Evolutionary conservation across 2,113 vertebrate genomes (phyloP).

Genomic region (Lophius piscatorius): DNA sequence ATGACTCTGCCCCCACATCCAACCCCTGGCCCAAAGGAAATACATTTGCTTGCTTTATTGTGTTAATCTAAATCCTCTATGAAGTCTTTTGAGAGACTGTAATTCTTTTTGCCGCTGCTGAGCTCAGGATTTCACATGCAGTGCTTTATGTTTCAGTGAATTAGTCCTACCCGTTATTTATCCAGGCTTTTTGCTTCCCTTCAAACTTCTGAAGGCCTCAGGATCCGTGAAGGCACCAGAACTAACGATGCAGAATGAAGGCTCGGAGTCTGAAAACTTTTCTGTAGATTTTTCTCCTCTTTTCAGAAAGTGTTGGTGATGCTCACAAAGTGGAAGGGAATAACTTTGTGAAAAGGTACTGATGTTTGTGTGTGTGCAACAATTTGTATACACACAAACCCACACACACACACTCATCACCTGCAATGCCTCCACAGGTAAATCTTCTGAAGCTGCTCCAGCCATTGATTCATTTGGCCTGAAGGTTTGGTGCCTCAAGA

Average conservation of each 20-base stretch:
- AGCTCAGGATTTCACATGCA: constrained; percentile 6
- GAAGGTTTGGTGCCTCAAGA: constrained; percentile 40
- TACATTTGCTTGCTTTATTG: constrained; percentile 40
- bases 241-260: constrained; percentile 29
- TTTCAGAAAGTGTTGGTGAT: constrained; percentile 23
- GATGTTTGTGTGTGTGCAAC: too few relatives aligned
- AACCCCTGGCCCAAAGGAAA: constrained; percentile 47
- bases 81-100: constrained; percentile 27
- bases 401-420: constrained; percentile 18
- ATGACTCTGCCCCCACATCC: constrained; percentile 34
- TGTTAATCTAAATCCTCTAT: constrained; percentile 40
- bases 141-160: constrained; percentile 38
- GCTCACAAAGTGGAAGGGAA: constrained; percentile 23
- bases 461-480: constrained; percentile 54
- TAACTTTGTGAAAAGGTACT: constrained; percentile 9
- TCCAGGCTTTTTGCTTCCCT: constrained; percentile 24
- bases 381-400: neutral
- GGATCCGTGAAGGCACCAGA: constrained; percentile 16
- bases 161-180: constrained; percentile 41
- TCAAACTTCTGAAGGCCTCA: constrained; percentile 16
- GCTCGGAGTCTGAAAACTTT: constrained; percentile 14
- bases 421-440: constrained; percentile 20
- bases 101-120: constrained; percentile 13
- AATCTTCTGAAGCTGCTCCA: constrained; percentile 44
- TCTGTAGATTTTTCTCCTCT: constrained; percentile 12